phyloP scores from a whole-genome alignment of 2,888 invertebrate species.

The Polydrusus pterygomalis region DNA sequence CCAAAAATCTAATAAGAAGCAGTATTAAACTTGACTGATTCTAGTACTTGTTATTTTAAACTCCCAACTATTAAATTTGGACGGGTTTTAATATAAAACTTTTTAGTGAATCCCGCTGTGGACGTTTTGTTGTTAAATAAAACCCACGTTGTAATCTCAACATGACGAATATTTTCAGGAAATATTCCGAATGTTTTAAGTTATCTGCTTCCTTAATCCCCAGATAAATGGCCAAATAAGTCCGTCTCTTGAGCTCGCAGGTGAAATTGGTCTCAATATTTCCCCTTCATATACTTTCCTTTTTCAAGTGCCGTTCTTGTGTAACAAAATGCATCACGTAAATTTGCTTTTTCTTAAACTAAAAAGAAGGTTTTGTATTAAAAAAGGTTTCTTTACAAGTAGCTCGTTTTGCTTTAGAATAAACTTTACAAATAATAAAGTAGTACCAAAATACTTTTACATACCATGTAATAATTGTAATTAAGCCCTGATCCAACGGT shows the following conservation, averaged over 20 bases:
- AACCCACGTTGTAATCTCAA: background rate
- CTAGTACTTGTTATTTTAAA: no score
- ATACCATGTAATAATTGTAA: no score
- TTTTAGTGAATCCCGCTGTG: background rate
- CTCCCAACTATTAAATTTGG: no score
- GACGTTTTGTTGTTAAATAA: background rate
- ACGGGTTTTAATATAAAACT: no score
- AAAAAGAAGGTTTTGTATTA: background rate
- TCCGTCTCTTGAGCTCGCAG: constrained; percentile 24
- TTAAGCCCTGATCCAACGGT: no score
- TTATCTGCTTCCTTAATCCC: constrained; percentile 8
- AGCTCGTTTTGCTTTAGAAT: no score
- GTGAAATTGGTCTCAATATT: constrained; percentile 47
- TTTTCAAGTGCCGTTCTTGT: constrained; percentile 10
- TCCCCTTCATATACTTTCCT: constrained; percentile 38
- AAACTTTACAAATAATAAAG: no score
- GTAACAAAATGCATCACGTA: constrained; percentile 26
- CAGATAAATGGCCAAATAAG: constrained; percentile 31
- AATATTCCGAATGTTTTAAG: constrained; percentile 9
- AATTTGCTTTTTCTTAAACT: constrained; percentile 14
- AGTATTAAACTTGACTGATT: no score
- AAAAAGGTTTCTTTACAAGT: background rate
- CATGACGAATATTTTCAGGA: background rate
- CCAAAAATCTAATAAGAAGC: no score
- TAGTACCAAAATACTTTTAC: no score